phyloP scores from a whole-genome alignment of 2,797 vertebrate species.

The Leptatherina wallacei region DNA sequence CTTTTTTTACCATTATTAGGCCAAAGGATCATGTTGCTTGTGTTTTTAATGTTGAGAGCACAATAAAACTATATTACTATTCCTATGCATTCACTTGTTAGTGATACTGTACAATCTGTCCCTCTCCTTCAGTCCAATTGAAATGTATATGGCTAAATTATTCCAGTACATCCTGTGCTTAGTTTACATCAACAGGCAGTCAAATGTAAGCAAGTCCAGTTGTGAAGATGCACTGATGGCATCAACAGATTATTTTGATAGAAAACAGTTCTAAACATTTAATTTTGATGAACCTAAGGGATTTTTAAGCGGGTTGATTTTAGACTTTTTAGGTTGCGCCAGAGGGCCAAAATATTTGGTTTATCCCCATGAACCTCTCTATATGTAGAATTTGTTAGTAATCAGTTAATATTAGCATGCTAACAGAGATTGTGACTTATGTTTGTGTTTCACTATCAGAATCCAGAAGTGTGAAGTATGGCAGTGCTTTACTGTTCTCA shows the following conservation, averaged over 20 bases:
- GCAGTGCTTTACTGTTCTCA: neutral
- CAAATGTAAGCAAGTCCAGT: neutral
- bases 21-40: neutral
- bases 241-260: neutral
- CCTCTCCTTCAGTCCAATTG: neutral
- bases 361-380: too few species aligned
- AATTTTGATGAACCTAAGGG: neutral
- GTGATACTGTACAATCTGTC: neutral
- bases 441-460: conserved; percentile 28
- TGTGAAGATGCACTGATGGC: neutral
- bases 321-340: neutral
- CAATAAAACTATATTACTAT: neutral
- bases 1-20: neutral
- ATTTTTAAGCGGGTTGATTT: neutral
- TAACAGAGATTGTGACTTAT: conserved; percentile 33
- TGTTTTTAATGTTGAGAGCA: neutral
- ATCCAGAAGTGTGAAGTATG: conserved; percentile 20
- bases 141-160: neutral
- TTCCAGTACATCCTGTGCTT: neutral
- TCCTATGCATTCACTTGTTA: neutral
- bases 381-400: too few species aligned
- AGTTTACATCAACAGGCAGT: neutral
- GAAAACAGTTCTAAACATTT: neutral
- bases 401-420: too few species aligned
- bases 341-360: too few species aligned